Evolutionary conservation across 2,888 invertebrate species (phyloP).

Genomic region (Hypomecis punctinalis): DNA sequence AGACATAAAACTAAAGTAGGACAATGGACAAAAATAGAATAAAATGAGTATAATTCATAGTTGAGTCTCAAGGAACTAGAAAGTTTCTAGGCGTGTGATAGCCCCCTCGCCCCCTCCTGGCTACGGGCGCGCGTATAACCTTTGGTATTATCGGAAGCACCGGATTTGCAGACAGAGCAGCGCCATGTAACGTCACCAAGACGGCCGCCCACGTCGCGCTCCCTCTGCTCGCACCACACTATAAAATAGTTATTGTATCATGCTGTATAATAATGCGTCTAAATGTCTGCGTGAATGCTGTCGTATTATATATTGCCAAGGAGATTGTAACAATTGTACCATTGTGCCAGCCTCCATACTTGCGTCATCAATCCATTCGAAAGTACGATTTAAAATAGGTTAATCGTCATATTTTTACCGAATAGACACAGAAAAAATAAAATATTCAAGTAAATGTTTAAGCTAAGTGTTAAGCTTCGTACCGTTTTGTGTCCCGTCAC

Average conservation of each 20-base stretch:
- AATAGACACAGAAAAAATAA: slow-evolving; percentile 64
- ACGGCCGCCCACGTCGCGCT: slow-evolving; percentile 38
- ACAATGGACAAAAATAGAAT: background rate
- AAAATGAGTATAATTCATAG: background rate
- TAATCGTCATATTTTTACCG: slow-evolving; percentile 70
- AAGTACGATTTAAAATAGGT: slow-evolving; percentile 79
- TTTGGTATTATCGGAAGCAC: slow-evolving; percentile 30
- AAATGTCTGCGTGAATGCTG: slow-evolving; percentile 57
- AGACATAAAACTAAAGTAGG: background rate
- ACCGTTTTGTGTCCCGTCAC: slow-evolving; percentile 34
- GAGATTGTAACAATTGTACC: slow-evolving; percentile 60
- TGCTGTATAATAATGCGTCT: slow-evolving; percentile 53
- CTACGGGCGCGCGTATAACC: slow-evolving; percentile 27
- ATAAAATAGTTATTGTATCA: slow-evolving; percentile 48
- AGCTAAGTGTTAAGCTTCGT: slow-evolving; percentile 29
- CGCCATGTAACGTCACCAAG: slow-evolving; percentile 39
- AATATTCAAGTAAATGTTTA: slow-evolving; percentile 54
- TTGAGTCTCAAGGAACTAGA: slow-evolving; percentile 1
- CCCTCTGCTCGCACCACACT: slow-evolving; percentile 42
- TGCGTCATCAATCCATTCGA: slow-evolving; percentile 72
- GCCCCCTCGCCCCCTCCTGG: slow-evolving; percentile 10
- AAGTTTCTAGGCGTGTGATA: slow-evolving; percentile 1
- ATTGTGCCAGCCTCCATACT: slow-evolving; percentile 68
- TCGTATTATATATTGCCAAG: slow-evolving; percentile 60
- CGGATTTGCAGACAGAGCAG: slow-evolving; percentile 29